These are phyloP conservation scores for Nephila pilipes DNA, from an alignment of 1,140 invertebrate genomes.

Conservation along the genomic window DNA sequence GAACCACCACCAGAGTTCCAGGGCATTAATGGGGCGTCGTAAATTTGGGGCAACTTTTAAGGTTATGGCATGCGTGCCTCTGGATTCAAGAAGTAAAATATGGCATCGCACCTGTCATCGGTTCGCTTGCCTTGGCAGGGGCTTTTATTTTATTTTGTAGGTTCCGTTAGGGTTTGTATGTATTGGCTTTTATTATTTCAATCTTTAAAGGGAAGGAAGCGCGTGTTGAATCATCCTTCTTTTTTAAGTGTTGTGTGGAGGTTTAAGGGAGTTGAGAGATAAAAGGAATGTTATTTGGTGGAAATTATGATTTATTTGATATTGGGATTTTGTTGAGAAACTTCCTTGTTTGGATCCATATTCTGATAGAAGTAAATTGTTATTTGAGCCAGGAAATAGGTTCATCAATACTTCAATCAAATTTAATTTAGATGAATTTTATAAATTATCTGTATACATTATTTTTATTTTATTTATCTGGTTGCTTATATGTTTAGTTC, in stretches of 20 bases:
- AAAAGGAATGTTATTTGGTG: not conserved
- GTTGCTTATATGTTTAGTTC: no score
- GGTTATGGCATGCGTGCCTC: slow-evolving; percentile 51
- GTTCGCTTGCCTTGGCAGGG: slow-evolving; percentile 40
- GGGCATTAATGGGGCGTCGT: slow-evolving; percentile 72
- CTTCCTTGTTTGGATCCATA: no score
- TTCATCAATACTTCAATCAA: no score
- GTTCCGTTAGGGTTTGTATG: slow-evolving; percentile 8
- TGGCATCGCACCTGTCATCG: slow-evolving; percentile 69
- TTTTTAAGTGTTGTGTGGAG: not conserved
- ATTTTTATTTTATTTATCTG: no score
- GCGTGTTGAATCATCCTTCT: not conserved
- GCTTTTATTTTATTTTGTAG: slow-evolving; percentile 52
- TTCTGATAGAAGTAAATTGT: no score
- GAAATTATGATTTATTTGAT: not conserved
- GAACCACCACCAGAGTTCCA: slow-evolving; percentile 60
- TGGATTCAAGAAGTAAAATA: slow-evolving; percentile 60
- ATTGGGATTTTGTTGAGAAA: no score
- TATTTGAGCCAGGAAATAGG: no score
- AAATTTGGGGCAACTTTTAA: slow-evolving; percentile 72
- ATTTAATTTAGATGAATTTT: no score
- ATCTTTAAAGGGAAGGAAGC: not conserved
- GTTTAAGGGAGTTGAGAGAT: not conserved
- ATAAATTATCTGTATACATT: no score
- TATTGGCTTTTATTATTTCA: slow-evolving; percentile 54